A percentile compares a stretch with the other conserved stretches of the same genome.
These are phyloP conservation scores for Meda fulgida DNA, from an alignment of 2,797 vertebrate genomes.

Conservation along the genomic window DNA sequence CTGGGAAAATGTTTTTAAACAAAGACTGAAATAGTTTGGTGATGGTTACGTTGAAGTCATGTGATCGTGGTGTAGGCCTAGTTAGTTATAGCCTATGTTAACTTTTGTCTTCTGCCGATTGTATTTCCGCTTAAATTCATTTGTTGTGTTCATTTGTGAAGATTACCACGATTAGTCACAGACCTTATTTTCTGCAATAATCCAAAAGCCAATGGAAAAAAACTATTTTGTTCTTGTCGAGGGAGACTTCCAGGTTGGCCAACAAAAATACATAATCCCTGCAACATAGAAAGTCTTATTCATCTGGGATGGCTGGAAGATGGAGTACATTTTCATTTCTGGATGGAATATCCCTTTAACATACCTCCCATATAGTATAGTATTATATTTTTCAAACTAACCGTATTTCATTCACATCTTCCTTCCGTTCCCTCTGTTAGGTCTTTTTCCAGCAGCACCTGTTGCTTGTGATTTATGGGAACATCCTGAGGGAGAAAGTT, in stretches of 20 bases:
- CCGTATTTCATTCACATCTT: not conserved
- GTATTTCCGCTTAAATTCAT: too few relatives aligned
- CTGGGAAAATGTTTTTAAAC: too few relatives aligned
- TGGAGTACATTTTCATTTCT: not conserved
- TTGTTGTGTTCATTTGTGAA: too few relatives aligned
- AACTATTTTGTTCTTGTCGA: not conserved
- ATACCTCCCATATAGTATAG: not conserved
- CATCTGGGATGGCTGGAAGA: not conserved
- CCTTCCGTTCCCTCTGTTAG: too few relatives aligned
- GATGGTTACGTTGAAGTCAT: too few relatives aligned
- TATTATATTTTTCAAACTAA: not conserved
- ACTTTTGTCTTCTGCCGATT: too few relatives aligned
- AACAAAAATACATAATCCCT: not conserved
- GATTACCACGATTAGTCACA: not conserved
- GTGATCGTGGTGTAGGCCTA: too few relatives aligned
- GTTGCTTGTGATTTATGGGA: slow-evolving; percentile 54
- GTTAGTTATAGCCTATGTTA: too few relatives aligned
- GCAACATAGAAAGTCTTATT: not conserved
- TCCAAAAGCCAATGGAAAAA: not conserved
- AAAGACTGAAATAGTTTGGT: too few relatives aligned
- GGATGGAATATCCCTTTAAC: not conserved
- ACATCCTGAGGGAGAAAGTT: slow-evolving; percentile 34
- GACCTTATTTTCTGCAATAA: not conserved
- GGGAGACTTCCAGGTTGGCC: not conserved
- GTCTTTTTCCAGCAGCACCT: slow-evolving; percentile 42